Evolutionary conservation across 2,113 vertebrate genomes (phyloP), one percentile per base, ranked within the genome.

Genomic region (Chlamydotis undulata): DNA sequence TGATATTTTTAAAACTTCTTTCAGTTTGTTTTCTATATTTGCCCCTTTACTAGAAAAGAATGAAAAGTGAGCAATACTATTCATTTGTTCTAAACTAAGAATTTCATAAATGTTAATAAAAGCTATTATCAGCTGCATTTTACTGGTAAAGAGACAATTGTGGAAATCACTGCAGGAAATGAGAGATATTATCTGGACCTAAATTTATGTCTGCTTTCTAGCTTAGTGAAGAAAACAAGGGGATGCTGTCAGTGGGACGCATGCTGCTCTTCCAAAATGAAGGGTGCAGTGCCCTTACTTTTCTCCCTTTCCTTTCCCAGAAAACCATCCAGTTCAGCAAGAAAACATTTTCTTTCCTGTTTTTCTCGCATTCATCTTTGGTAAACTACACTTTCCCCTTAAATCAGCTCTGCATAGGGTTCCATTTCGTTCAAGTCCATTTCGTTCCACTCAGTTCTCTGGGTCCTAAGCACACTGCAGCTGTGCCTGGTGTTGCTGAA

Each of bases 121-220:
- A 87, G 24, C 26, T 84, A 50, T n/a, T 67, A 83, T 55, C 31
- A 59, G 73, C 19, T 63, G 67, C 19, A 31, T 79, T 87, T 87
- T 71, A 85, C 33, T 86, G n/a, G 70, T 83, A 85, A 64, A 92
- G 59, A 76, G 18, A 68, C 45, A 88, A 81, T 61, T 79, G 53
- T 86, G 49, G 21, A 82, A 94, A 93, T 81, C 45, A 52, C 19
- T 90, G 69, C 69, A 89, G 82, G 87, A 91, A 94, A 81, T 19
- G 4, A 90, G 76, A 83, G 31, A 56, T 23, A 31, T 84, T 88
- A 91, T 88, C 50, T 76, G 43, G 26, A 91, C 25, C 78, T 80
- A 80, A 76, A 90, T 88, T 82, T 22, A 31, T 35, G 6, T 49
- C 77, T 80, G 25, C 29, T 80, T 80, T 89, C 80, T 43, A 93